Evolutionary conservation across 2,797 vertebrate species (phyloP), one percentile per base, ranked within the genome.

Genomic region (Hafferia zeledoni): DNA sequence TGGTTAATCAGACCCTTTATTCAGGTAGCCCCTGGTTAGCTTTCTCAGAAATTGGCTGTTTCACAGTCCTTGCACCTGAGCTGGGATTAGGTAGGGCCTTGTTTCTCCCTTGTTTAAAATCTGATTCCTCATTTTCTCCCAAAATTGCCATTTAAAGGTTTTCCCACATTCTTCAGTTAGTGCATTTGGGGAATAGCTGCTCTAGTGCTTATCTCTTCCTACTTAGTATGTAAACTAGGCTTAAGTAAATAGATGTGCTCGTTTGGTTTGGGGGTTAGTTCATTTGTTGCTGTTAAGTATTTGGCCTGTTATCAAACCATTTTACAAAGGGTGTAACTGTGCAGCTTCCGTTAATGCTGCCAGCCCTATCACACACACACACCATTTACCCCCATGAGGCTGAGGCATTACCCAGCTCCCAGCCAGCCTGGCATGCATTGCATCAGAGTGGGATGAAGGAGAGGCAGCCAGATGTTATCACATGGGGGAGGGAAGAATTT

Each of bases 301-400:
- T 96, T 94, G 94, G 94, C 94, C 39, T 88, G 31, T 90, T 96
- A 90, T 95, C 91, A 96, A 96, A 76, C 89, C 83, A 18, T 96
- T 94, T 91, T 90, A 72, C 70, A 78, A 92, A 96, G 94, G 67
- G 89, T 94, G 91, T 94, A 94, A 95, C 94, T 91, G 93, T 91
- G 74, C 79, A 95, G 83, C 84, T 96, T 91, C 94, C 33, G 13
- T 91, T 95, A 91, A 76, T 61, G 6, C 53, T 87, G 67, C 64
- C 61, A 89, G 80, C 89, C 94, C 81, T 94, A 94, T 95, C 92
- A 2, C 35, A 3, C 41, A 4, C 41, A 4, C 4, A 9, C 28
- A 86, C 93, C 87, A 35, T 43, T 91, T 88, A 76, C 87, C 87
- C 88, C 92, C 84, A 63, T 83, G 41, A 94, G 87, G 86, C 78